Evolutionary conservation across 2,888 invertebrate species (phyloP).

Genomic region (Andrena bicolor): DNA sequence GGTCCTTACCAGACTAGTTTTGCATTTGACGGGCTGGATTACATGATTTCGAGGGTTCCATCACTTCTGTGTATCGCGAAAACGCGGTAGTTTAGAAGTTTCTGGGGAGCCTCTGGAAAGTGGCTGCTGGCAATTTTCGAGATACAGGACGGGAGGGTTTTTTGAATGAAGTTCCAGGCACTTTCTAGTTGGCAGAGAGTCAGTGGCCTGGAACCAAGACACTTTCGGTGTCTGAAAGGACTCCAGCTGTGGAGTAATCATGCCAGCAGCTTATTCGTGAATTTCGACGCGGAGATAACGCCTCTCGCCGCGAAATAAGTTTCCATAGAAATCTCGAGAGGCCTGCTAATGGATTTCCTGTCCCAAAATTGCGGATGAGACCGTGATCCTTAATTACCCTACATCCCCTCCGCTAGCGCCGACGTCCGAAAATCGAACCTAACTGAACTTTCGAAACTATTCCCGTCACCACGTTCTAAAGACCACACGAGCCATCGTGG

Average conservation of each 20-base stretch:
- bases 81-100: too few relatives aligned
- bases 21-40: too few relatives aligned
- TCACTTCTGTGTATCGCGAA: too few relatives aligned
- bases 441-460: background rate
- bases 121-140: background rate
- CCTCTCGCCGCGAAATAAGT: conserved; percentile 22
- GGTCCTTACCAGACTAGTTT: too few relatives aligned
- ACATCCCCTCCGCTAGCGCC: background rate
- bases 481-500: background rate
- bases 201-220: conserved; percentile 4
- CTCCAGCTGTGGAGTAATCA: conserved; percentile 21
- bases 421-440: background rate
- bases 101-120: background rate
- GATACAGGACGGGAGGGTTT: background rate
- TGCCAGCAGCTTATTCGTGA: conserved; percentile 27
- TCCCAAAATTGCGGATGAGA: conserved; percentile 28
- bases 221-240: conserved; percentile 19
- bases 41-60: too few relatives aligned
- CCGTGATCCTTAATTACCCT: conserved; percentile 30
- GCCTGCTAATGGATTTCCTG: conserved; percentile 46
- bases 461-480: background rate
- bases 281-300: conserved; percentile 34
- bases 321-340: conserved; percentile 37
- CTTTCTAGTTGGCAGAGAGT: conserved; percentile 14
- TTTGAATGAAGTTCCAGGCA: background rate